Base-by-base conservation (phyloP, 1,140 invertebrate species). In the Helicoverpa armigera region DNA sequence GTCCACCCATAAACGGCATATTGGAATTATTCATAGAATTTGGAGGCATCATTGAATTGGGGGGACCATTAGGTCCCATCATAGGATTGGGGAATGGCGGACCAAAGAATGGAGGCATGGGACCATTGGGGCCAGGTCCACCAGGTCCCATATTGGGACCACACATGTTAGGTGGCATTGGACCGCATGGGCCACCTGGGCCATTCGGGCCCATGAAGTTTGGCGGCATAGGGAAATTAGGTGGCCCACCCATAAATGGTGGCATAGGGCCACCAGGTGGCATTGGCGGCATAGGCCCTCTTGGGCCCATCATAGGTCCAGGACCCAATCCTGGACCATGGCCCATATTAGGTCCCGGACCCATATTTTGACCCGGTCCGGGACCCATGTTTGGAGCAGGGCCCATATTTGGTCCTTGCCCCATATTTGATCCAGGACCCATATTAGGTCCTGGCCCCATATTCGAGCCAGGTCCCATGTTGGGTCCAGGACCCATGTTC, bases 121-220 rank as follows among this genome's bases (percentile, higher is more conserved):
- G 89, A 29, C 91, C 91, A 88, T 92, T 94, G 14, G 92, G 92
- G 12, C 92, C 88, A 51, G 88, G 87, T 0, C 87, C 91, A n/a
- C 69, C 69, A 14, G 69, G 69, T 12, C 86, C 82, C 87, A 92
- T 90, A 77, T 93, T 91, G 43, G 91, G 90, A 13, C 88, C 87
- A 79, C 90, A 89, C 89, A 94, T 92, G 79, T 91, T 93, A 7
- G 91, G 91, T 35, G 86, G 88, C 87, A 91, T 90, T 23, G 89
- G 86, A 29, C 90, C 89, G 50, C 60, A 76, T 35, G 89, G 89
- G 65, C 35, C 35, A 43, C 87, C 83, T 12, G 88, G 88, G 50
- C 90, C 88, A 87, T 92, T 92, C 2, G 91, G 90, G 7, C 91
- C 90, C 86, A 91, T 92, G 56, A 93, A 91, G 82, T 91, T 91